Base-by-base conservation (phyloP, 2,888 invertebrate species). In the Trachelus stipa region DNA sequence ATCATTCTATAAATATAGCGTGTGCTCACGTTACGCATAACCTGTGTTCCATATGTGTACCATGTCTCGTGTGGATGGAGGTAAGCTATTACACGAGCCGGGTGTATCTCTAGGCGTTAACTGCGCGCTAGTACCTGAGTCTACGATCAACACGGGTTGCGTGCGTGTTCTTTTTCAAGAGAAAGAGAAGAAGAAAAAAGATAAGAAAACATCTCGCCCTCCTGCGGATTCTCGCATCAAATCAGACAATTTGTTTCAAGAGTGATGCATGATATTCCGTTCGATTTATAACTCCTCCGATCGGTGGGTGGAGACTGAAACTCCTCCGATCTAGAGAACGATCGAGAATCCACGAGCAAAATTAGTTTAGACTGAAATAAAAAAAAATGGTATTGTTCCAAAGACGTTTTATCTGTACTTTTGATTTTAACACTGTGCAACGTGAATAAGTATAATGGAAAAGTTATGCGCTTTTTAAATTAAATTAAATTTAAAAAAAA, bases 231-330 rank as follows among this genome's bases (percentile, higher is more conserved):
- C 76, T 78, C 76, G 76, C 79, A 73, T 73, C 76, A 37, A 68
- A 79, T 76, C 79, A 68, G 76, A 79, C 79, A 76, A 79, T 79
- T 74, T 74, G 76, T 79, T 79, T 79, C 79, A 79, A 79, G 73
- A 56, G 73, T 76, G 76, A 77, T 79, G 73, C 79, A 35, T 73
- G 79, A 76, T 76, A 40, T 71, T 73, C 73, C 69, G n/a, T 56
- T 73, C 76, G 76, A 79, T 79, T 79, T 79, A 79, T 79, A 73
- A 79, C 78, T 71, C 71, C 73, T 11, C 34, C 73, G 68, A 76
- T 73, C 78, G 33, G 68, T 69, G 75, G 34, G 68, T 37, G 71
- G 71, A 56, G 56, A 56, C 56, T 56, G 56, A 56, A 56, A 56
- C 56, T 56, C 23, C 23, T 56, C 23, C 9, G 56, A 56, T 56